phyloP scores from a whole-genome alignment of 2,888 invertebrate species.

The Temnothorax ravouxi region DNA sequence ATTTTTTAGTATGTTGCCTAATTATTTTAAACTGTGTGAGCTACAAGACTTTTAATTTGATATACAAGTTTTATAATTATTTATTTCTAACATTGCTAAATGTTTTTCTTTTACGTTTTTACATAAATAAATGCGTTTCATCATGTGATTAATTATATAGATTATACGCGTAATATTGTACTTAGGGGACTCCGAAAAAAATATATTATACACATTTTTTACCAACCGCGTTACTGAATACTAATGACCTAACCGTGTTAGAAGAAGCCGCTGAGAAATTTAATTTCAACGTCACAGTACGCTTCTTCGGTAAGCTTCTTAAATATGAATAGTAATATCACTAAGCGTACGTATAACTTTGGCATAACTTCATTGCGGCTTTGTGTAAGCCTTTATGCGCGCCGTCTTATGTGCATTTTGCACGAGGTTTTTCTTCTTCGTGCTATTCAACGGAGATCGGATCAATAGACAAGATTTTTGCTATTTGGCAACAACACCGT shows the following conservation, averaged over 20 bases:
- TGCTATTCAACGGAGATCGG: not conserved
- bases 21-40: not conserved
- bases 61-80: not conserved
- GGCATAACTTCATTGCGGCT: not conserved
- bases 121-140: not conserved
- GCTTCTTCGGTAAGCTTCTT: not conserved
- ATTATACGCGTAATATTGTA: not conserved
- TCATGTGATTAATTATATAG: not conserved
- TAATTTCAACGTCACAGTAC: not conserved
- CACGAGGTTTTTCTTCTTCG: not conserved
- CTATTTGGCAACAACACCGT: constrained; percentile 47
- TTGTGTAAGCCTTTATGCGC: not conserved
- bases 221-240: not conserved
- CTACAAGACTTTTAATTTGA: not conserved
- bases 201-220: not conserved
- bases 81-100: not conserved
- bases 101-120: not conserved
- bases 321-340: not conserved
- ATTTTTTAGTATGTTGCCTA: not conserved
- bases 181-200: not conserved
- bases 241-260: not conserved
- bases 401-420: not conserved
- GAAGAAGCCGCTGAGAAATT: not conserved
- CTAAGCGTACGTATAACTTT: not conserved
- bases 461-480: constrained; percentile 49